Conservation (phyloP, 2,797 vertebrate genomes). For the Cyclopterus lumpus region DNA sequence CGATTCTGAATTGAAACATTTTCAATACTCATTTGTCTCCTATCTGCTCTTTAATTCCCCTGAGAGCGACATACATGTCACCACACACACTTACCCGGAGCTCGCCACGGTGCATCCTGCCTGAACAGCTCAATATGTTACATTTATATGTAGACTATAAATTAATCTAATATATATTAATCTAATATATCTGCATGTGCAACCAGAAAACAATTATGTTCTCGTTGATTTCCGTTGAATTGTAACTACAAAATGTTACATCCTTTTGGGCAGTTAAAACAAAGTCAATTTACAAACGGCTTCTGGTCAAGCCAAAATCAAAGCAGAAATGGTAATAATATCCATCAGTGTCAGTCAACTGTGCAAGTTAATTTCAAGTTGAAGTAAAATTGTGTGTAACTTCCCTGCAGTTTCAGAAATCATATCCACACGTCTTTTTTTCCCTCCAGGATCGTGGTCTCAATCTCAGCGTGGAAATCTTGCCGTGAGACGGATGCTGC, state of each 20-base stretch:
- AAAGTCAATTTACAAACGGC: background rate
- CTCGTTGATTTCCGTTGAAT: background rate
- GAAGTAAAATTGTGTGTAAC: background rate
- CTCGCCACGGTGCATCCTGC: too few relatives aligned
- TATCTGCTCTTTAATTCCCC: too few relatives aligned
- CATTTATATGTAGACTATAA: background rate
- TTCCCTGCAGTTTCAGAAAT: background rate
- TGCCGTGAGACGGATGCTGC: slow-evolving; percentile 88
- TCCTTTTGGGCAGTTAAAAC: background rate
- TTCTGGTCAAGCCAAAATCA: background rate
- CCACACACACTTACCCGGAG: too few relatives aligned
- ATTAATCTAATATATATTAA: background rate
- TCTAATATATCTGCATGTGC: background rate
- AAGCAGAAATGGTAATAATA: background rate
- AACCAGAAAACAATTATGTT: background rate
- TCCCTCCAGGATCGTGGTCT: slow-evolving; percentile 84
- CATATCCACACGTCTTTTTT: background rate
- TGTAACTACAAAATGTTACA: background rate
- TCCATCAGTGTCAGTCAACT: background rate
- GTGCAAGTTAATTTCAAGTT: background rate
- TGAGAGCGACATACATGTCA: too few relatives aligned
- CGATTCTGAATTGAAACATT: too few relatives aligned
- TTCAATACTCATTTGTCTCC: too few relatives aligned
- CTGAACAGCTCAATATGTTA: background rate
- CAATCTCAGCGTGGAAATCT: slow-evolving; percentile 90